Evolutionary conservation across 2,888 invertebrate genomes (phyloP), one percentile per base, ranked within the genome.

Genomic region (Cepaea hortensis): DNA sequence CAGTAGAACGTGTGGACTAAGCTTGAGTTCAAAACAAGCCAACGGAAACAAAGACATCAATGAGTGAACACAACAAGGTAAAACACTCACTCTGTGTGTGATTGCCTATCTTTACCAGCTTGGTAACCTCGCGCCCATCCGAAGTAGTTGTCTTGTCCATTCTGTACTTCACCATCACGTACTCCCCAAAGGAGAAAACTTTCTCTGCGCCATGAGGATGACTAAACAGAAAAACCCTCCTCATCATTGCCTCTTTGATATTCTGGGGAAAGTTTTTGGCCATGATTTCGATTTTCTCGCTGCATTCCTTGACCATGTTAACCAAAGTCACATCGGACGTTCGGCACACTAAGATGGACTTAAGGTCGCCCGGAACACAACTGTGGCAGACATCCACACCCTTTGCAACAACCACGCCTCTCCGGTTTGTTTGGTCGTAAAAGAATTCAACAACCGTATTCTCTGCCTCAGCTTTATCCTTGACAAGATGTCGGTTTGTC

Each of bases 161-260:
- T 6, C 4, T 46, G n/a, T 72, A 85, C 20, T 85, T 85, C 3
- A 80, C 68, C 35, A 68, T 61, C 20, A 85, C 80, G 62, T 55
- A 48, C n/a, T 85, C 73, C 15, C 85, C 85, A 35, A 35, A 85
- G 35, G 72, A 80, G n/a, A 80, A 72, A 5, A 85, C 80, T 35
- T 85, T 85, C 20, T 85, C 85, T n/a, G 73, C 80, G 15, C 85
- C 85, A 61, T 85, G 85, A 20, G 85, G 85, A 46, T 85, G 85
- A n/a, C 62, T 23, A 15, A 85, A 23, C n/a, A 85, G 3, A n/a
- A 85, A 80, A 6, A 85, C 70, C 6, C 77, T 70, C 35, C 6
- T 61, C 61, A 55, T 35, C 55, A 85, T 23, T 13, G n/a, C 50
- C 20, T 85, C 80, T 68, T 80, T 80, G 18, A 77, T 55, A 4